Evolutionary conservation across 2,888 invertebrate genomes (phyloP).

Genomic region (Electrophaes corylata): DNA sequence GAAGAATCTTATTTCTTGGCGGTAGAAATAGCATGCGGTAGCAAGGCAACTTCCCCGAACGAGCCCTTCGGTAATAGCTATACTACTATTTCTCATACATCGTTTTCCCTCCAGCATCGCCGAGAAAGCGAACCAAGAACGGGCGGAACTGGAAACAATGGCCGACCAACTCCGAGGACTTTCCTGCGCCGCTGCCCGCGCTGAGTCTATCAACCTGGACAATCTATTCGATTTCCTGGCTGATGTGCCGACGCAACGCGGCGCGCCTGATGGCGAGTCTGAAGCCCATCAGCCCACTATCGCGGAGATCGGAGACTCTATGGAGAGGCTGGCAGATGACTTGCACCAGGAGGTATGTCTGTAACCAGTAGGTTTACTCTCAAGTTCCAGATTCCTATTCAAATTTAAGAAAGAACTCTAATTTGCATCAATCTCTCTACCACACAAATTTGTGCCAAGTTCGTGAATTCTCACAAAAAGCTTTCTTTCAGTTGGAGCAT

Average conservation of each 20-base stretch:
- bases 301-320: conserved; percentile 93
- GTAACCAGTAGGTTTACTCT: no score
- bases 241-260: conserved; percentile 85
- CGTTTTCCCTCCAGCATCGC: conserved; percentile 75
- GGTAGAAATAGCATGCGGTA: no score
- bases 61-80: no score
- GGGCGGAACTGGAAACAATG: conserved; percentile 81
- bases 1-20: no score
- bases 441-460: no score
- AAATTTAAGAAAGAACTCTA: no score
- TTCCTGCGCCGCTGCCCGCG: conserved; percentile 65
- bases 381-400: background rate
- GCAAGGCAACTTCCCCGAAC: no score
- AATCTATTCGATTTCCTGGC: conserved; percentile 95
- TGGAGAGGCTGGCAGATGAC: conserved; percentile 93
- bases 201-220: conserved; percentile 93
- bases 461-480: conserved; percentile 32
- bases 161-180: conserved; percentile 74
- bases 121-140: conserved; percentile 87
- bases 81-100: background rate
- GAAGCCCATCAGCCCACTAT: conserved; percentile 86
- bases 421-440: no score
- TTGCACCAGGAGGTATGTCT: conserved; percentile 88
- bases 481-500: conserved; percentile 65
- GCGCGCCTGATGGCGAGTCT: conserved; percentile 79